phyloP scores from a whole-genome alignment of 2,888 invertebrate genomes.

The Synergus laeviventris region DNA sequence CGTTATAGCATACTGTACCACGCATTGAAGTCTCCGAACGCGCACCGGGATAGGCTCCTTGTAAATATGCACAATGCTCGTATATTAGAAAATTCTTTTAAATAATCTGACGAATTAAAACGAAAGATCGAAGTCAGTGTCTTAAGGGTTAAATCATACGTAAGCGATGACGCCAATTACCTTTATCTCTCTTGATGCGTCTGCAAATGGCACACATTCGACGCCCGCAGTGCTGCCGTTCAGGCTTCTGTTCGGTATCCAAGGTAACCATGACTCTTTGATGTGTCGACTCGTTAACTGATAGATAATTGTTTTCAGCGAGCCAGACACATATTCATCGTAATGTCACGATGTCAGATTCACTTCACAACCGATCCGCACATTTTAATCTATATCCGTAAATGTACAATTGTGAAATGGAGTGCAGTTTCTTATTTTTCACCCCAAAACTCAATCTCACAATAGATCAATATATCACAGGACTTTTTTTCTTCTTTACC shows the following conservation, averaged over 20 bases:
- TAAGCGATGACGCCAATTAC: constrained; percentile 60
- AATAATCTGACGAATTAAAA: constrained; percentile 27
- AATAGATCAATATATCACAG: neutral
- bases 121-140: neutral
- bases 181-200: constrained; percentile 74
- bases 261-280: constrained; percentile 70
- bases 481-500: neutral
- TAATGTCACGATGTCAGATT: constrained; percentile 20
- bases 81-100: neutral
- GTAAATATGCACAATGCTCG: neutral
- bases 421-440: neutral
- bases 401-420: neutral
- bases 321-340: constrained; percentile 32
- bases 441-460: neutral
- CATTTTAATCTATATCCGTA: neutral
- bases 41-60: neutral
- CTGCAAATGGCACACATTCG: constrained; percentile 75
- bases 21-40: constrained; percentile 57
- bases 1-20: constrained; percentile 40
- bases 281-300: constrained; percentile 36
- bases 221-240: constrained; percentile 73
- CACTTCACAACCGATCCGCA: constrained; percentile 24
- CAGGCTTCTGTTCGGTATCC: constrained; percentile 74
- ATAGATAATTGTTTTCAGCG: constrained; percentile 33
- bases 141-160: constrained; percentile 29